Evolutionary conservation across 2,888 invertebrate genomes (phyloP).

Genomic region (Caenorhabditis sinica): DNA sequence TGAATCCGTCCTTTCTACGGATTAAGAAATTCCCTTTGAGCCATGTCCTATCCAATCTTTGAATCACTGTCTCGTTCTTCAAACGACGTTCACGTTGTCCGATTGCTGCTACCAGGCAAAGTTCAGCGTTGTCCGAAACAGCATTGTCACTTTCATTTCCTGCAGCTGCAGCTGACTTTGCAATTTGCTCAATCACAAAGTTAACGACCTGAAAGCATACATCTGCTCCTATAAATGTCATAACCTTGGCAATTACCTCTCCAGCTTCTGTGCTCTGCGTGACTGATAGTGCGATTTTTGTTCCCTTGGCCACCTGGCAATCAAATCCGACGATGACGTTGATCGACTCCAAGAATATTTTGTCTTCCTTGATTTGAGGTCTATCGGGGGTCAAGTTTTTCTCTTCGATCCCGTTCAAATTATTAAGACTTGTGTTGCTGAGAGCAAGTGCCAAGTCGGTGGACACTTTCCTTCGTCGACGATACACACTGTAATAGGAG

Average conservation of each 20-base stretch:
- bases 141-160: constrained; percentile 61
- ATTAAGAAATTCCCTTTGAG: constrained; percentile 95
- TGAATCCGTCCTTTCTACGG: constrained; percentile 90
- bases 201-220: constrained; percentile 87
- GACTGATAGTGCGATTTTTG: constrained; percentile 91
- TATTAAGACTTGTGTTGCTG: constrained; percentile 52
- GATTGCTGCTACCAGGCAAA: constrained; percentile 95
- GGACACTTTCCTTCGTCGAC: constrained; percentile 68
- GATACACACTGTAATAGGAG: constrained; percentile 63
- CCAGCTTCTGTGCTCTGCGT: constrained; percentile 94
- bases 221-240: not conserved
- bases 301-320: constrained; percentile 87
- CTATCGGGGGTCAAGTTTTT: constrained; percentile 61
- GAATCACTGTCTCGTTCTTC: constrained; percentile 93
- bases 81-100: constrained; percentile 95
- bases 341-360: constrained; percentile 83
- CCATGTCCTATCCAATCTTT: constrained; percentile 90
- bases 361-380: constrained; percentile 64
- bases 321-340: constrained; percentile 97
- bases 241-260: constrained; percentile 87
- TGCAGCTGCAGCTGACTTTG: constrained; percentile 88
- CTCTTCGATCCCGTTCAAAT: constrained; percentile 40
- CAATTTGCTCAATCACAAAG: constrained; percentile 95
- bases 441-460: constrained; percentile 57
- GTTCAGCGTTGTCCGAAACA: constrained; percentile 88